Conservation (phyloP, 2,888 invertebrate species). For the Nomada fabriciana region DNA sequence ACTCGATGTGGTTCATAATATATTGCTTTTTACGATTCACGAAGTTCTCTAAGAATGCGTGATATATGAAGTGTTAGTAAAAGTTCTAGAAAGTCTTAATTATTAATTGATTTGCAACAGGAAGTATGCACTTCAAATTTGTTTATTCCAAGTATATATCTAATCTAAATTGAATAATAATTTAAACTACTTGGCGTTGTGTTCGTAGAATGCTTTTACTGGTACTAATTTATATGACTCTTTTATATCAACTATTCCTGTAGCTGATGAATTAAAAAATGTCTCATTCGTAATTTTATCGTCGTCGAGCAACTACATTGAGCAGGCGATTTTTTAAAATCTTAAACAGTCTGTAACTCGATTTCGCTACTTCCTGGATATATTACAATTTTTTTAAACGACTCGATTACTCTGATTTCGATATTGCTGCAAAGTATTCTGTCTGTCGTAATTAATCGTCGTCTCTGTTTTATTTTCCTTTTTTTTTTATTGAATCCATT, state of each 20-base stretch:
- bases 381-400: slow-evolving; percentile 19
- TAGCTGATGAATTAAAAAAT: slow-evolving; percentile 6
- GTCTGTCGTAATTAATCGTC: slow-evolving; percentile 25
- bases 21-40: slow-evolving; percentile 13
- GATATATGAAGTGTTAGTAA: slow-evolving; percentile 9
- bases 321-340: slow-evolving; percentile 3
- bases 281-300: neutral
- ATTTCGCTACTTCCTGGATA: slow-evolving; percentile 13
- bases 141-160: neutral
- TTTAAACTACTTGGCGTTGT: neutral
- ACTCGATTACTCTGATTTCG: slow-evolving; percentile 10
- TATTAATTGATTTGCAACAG: slow-evolving; percentile 27
- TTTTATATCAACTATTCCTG: slow-evolving; percentile 9
- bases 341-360: slow-evolving; percentile 9
- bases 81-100: slow-evolving; percentile 9
- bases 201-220: neutral
- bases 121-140: slow-evolving; percentile 8
- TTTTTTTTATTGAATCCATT: slow-evolving; percentile 20
- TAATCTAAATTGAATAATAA: neutral
- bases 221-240: neutral
- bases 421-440: slow-evolving; percentile 3
- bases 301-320: neutral
- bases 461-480: neutral
- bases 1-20: slow-evolving; percentile 7
- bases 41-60: slow-evolving; percentile 3